A percentile compares a stretch with the other conserved stretches of the same genome.
phyloP scores from a whole-genome alignment of 2,113 vertebrate genomes.

The Rhodinocichla rosea region DNA sequence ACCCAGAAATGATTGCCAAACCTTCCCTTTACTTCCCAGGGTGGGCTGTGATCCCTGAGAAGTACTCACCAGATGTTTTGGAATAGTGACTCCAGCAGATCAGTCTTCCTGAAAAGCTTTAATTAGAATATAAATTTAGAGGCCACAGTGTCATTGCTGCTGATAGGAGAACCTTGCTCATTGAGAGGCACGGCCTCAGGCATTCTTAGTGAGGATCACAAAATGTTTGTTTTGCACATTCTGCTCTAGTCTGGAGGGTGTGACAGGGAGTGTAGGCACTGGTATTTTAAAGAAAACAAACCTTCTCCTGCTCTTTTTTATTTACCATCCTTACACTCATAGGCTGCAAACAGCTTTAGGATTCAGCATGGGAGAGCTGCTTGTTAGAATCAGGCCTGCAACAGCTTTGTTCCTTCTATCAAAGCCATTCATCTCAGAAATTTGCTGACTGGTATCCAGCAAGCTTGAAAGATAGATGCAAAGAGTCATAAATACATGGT shows the following conservation, averaged over 20 bases:
- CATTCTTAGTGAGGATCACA: not conserved
- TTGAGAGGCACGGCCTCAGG: not conserved
- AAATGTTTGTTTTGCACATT: not conserved
- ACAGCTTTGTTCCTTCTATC: not conserved
- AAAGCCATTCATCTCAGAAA: not conserved
- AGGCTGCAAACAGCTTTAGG: not conserved
- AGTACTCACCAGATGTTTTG: not conserved
- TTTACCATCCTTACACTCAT: not conserved
- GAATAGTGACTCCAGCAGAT: not conserved
- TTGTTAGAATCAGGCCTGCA: not conserved
- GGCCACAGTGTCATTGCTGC: not conserved
- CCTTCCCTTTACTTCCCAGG: not conserved
- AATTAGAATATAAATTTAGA: not conserved
- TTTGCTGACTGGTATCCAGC: not conserved
- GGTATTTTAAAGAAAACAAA: not conserved
- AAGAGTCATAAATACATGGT: not conserved
- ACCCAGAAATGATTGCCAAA: not conserved
- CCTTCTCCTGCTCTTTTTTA: rapidly evolving
- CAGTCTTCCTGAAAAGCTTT: not conserved
- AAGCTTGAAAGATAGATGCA: not conserved
- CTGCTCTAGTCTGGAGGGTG: not conserved
- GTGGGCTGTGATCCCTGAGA: not conserved
- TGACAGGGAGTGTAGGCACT: not conserved
- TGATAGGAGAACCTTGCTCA: not conserved
- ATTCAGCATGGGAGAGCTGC: not conserved